These are phyloP conservation scores for Salpingus planirostris DNA, from an alignment of 2,888 invertebrate species.

Conservation along the genomic window DNA sequence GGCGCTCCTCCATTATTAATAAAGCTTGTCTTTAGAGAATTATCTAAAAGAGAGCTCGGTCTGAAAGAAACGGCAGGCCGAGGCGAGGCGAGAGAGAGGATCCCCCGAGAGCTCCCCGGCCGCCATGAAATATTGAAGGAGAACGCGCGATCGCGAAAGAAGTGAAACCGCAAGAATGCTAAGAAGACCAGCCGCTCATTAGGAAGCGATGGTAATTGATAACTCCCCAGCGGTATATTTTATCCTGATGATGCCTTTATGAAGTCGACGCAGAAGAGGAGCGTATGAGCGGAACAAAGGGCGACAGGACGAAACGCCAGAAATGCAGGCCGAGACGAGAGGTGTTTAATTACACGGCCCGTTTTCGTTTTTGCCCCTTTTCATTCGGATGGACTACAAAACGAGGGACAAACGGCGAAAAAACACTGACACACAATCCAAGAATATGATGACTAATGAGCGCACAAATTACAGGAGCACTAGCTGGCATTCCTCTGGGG, in stretches of 20 bases:
- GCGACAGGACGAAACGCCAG: too few relatives aligned
- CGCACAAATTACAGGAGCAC: too few relatives aligned
- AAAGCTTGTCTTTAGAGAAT: constrained; percentile 12
- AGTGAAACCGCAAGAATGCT: constrained; percentile 10
- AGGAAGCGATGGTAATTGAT: constrained; percentile 11
- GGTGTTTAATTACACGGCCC: too few relatives aligned
- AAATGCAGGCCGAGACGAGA: too few relatives aligned
- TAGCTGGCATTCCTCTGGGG: too few relatives aligned
- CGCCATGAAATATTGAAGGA: constrained; percentile 13
- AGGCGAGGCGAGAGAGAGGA: constrained; percentile 1
- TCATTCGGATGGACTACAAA: too few relatives aligned
- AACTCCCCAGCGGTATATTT: constrained; percentile 11
- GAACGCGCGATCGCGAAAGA: too few relatives aligned
- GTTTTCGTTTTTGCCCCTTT: too few relatives aligned
- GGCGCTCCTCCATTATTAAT: constrained; percentile 13
- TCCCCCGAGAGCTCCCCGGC: not conserved
- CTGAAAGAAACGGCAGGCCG: constrained; percentile 10
- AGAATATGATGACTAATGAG: too few relatives aligned
- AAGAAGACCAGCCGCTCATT: constrained; percentile 11
- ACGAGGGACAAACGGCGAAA: too few relatives aligned
- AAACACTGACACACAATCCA: too few relatives aligned
- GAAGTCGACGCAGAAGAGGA: constrained; percentile 3
- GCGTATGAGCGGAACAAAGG: too few relatives aligned
- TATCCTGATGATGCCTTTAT: constrained; percentile 9
- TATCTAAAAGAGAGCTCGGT: constrained; percentile 9